Evolutionary conservation across 2,797 vertebrate species (phyloP).

Genomic region (Schizopygopsis malacanthus): DNA sequence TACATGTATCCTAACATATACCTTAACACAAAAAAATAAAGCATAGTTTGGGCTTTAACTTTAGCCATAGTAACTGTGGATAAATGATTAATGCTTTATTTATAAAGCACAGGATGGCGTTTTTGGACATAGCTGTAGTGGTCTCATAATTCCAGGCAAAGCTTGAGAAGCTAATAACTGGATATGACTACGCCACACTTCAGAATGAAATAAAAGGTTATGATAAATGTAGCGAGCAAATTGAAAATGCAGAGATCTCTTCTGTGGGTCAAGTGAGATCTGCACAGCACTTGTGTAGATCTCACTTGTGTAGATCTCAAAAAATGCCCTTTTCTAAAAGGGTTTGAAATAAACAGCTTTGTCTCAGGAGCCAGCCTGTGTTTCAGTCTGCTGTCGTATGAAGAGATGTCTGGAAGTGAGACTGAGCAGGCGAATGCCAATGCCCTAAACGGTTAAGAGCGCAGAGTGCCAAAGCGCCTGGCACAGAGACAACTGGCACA

Average conservation of each 20-base stretch:
- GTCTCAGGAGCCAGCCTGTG: conserved; percentile 42
- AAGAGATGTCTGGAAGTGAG: conserved; percentile 60
- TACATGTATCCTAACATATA: background rate
- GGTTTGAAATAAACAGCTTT: conserved; percentile 55
- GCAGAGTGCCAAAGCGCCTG: conserved; percentile 75
- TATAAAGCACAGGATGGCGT: background rate
- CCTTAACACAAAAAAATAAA: background rate
- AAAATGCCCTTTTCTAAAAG: conserved; percentile 51
- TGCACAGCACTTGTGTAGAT: too few species aligned
- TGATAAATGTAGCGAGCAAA: conserved; percentile 43
- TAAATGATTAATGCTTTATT: background rate
- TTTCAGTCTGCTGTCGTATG: conserved; percentile 56
- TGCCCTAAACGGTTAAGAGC: conserved; percentile 80
- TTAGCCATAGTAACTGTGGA: conserved; percentile 3
- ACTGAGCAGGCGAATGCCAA: conserved; percentile 65
- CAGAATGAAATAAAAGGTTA: conserved; percentile 62
- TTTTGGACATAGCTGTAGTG: conserved; percentile 10
- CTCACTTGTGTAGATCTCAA: conserved; percentile 1
- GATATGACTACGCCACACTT: conserved; percentile 19
- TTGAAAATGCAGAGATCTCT: conserved; percentile 38
- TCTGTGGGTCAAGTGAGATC: conserved; percentile 41
- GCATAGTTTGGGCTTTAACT: background rate
- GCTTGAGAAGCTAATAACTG: conserved; percentile 19
- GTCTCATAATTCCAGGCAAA: conserved; percentile 2
- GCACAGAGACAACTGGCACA: conserved; percentile 77